phyloP scores from a whole-genome alignment of 1,140 invertebrate species.

The Plutomurus gul region DNA sequence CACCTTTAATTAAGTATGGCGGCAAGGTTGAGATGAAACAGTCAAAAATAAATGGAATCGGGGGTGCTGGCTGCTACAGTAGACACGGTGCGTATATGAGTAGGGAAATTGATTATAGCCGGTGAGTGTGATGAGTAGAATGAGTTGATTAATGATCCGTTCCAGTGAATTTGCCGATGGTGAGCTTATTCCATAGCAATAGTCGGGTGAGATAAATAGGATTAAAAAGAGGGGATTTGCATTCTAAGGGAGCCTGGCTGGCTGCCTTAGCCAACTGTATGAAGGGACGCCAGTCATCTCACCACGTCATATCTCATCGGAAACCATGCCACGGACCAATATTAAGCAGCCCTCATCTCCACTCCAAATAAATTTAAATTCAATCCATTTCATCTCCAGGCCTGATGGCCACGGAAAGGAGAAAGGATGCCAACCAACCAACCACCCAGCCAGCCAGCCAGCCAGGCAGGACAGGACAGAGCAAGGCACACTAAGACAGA shows the following conservation, averaged over 20 bases:
- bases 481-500: background rate
- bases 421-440: background rate
- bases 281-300: conserved; percentile 21
- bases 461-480: background rate
- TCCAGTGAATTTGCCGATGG: conserved; percentile 48
- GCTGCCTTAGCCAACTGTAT: background rate
- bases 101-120: conserved; percentile 25
- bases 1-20: too few species aligned
- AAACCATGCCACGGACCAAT: background rate
- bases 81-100: background rate
- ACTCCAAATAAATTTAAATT: conserved; percentile 48
- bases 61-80: background rate
- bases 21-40: too few species aligned
- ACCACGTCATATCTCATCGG: conserved; percentile 25
- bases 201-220: conserved; percentile 50
- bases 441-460: background rate
- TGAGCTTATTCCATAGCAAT: conserved; percentile 41
- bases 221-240: conserved; percentile 47
- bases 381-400: conserved; percentile 45
- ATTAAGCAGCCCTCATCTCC: conserved; percentile 13
- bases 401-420: background rate
- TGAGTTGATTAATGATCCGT: conserved; percentile 52
- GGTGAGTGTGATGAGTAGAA: conserved; percentile 42
- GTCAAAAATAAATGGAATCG: background rate
- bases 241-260: background rate